Base-by-base conservation (phyloP, 2,113 vertebrate species). In the Paedocypris sp. region DNA sequence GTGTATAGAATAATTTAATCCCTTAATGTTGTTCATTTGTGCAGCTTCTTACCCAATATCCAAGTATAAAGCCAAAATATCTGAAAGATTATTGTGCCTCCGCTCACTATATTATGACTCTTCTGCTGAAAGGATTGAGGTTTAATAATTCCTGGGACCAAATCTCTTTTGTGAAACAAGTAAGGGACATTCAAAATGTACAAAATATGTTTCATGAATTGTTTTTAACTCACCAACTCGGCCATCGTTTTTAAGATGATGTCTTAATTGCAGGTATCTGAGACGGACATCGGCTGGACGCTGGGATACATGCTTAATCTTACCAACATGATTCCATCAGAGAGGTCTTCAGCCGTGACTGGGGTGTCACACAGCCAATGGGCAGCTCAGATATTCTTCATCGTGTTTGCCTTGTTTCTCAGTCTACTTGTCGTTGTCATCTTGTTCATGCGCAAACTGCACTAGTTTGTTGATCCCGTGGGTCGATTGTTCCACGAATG, bases 121-220 rank as follows among this genome's bases (percentile, higher is more conserved):
- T 90, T 10, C 82, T 89, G 22, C 54, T 79, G 1, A 67, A 81
- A 1, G 89, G 84, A 53, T 89, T 74, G 28, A 78, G 78, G 1
- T 91, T 91, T 70, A 16, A 38, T 11, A 31, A 49, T 0, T 83
- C 62, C 0, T 91, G 88, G 88, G 31, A 48, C 5, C 65, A 62
- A 60, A 81, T 90, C 52, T 68, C 48, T 49, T 91, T 91, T 0
- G 20, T 62, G 64, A 64, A 1, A 54, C 78, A 89, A 86, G 88
- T 90, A 48, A 35, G 15, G 18, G 7, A 10, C 4, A 15, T 22
- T 49, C 19, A 2, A 16, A 38, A 4, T 15, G 6, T 33, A 6
- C 22, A 20, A 33, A 22, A 20, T 1, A 42, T 48, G 46, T 28
- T 48, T 48, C 13, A 48, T 47, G 13, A 26, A 26, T 26, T 9